Base-by-base conservation (phyloP, 1,140 invertebrate genomes). In the Drosophila elegans region DNA sequence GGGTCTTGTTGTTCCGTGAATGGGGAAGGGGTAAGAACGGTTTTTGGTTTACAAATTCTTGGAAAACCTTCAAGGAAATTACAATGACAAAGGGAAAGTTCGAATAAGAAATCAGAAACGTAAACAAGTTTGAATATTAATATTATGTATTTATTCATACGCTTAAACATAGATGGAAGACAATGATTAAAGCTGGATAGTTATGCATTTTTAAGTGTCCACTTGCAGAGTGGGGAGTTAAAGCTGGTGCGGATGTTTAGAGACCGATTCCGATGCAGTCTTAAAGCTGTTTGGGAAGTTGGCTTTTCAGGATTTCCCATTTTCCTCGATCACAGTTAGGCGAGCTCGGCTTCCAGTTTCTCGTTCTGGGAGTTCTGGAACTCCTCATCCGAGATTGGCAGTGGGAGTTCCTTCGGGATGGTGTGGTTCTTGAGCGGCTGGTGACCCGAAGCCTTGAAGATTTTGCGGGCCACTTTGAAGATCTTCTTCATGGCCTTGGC, bases 101-200 rank as follows among this genome's bases (percentile, higher is more conserved):
- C 32, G 44, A 49, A 57, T 72, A 41, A 55, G 29, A 69, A 71
- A 49, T 71, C 27, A 63, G 21, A 56, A 56, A 71, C 41, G 51
- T 51, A 13, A 45, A 71, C 34, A 41, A 57, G 51, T 74, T 56
- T 56, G 27, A 6, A 25, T 74, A 52, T 63, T 62, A 25, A 64
- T 74, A 63, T 57, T 57, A 55, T 66, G 39, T 32, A 56, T 64
- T 66, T 75, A 74, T 66, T 66, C 68, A 48, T 48, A 27, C 42
- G 36, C 54, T 61, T 80, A 77, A 64, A 44, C 16, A 57, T 76
- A 76, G 55, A 71, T 60, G 59, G 73, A 81, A 80, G 77, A 80
- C 77, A 69, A 39, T 69, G 57, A 59, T 81, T 77, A 64, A 64
- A 71, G 44, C 29, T 71, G 64, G 13, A 9, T 56, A 45, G 41